phyloP scores from a whole-genome alignment of 2,797 vertebrate species.

The Paedocypris micromegethes region DNA sequence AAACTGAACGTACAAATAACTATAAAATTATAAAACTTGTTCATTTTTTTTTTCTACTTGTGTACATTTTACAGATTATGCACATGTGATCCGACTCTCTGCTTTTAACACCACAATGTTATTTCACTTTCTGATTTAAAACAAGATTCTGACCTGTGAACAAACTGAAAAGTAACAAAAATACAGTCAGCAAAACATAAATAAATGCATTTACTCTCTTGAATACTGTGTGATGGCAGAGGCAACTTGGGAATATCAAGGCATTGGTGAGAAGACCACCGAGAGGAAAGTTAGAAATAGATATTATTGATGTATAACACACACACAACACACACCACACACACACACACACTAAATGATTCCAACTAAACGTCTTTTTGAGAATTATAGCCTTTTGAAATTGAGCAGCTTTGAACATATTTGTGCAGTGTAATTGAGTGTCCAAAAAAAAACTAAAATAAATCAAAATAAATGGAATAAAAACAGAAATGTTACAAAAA shows the following conservation, averaged over 20 bases:
- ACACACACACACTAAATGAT: too few relatives aligned
- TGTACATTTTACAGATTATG: conserved; percentile 43
- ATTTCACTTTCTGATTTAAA: too few relatives aligned
- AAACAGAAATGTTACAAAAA: conserved; percentile 55
- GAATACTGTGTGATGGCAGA: conserved; percentile 40
- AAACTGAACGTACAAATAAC: conserved; percentile 54
- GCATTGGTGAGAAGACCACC: conserved; percentile 31
- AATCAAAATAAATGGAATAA: too few relatives aligned
- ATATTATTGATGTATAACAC: conserved; percentile 36
- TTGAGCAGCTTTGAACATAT: conserved; percentile 43
- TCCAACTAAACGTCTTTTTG: conserved; percentile 33
- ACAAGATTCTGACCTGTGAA: too few relatives aligned
- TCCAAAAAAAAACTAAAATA: neutral
- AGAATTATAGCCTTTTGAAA: conserved; percentile 61
- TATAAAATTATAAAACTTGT: conserved; percentile 57
- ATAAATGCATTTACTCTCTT: conserved; percentile 24
- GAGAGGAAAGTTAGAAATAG: conserved; percentile 31
- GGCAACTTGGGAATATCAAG: conserved; percentile 46
- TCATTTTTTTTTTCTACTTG: conserved; percentile 34
- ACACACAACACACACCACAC: too few relatives aligned
- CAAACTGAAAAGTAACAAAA: conserved; percentile 44
- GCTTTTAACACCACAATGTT: too few relatives aligned
- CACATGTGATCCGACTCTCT: too few relatives aligned
- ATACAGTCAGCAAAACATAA: conserved; percentile 39
- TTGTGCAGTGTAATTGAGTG: conserved; percentile 33